These are phyloP conservation scores for Drosophila pallidifrons DNA, from an alignment of 1,140 invertebrate genomes.

Conservation along the genomic window DNA sequence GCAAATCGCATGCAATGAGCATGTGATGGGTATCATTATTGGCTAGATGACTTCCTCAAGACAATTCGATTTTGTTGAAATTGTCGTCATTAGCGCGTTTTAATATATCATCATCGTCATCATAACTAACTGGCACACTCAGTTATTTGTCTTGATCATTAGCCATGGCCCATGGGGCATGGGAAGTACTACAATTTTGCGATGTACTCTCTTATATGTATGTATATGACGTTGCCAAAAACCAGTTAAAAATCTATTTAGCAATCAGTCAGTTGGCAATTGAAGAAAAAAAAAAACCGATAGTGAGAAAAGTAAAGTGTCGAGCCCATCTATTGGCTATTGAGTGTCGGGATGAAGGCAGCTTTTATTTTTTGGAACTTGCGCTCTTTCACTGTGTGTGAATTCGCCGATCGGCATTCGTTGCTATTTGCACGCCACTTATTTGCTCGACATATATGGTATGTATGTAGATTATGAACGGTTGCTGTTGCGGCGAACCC, in stretches of 20 bases:
- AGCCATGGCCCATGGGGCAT: conserved; percentile 21
- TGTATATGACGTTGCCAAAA: conserved; percentile 38
- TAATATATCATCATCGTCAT: conserved; percentile 18
- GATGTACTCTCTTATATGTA: neutral
- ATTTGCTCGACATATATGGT: neutral
- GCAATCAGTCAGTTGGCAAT: conserved; percentile 2
- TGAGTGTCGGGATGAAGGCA: conserved; percentile 38
- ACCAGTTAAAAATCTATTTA: conserved; percentile 16
- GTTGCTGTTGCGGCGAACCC: neutral
- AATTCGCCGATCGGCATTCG: neutral
- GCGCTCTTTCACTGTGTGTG: conserved; percentile 9
- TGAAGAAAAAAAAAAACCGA: neutral
- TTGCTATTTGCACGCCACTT: conserved; percentile 8
- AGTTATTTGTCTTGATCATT: conserved; percentile 41
- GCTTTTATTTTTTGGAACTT: conserved; percentile 56
- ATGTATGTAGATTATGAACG: neutral
- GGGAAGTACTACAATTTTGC: conserved; percentile 30
- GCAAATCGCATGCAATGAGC: neutral
- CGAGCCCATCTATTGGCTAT: conserved; percentile 32
- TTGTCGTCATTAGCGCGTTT: conserved; percentile 26
- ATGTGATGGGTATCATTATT: conserved; percentile 7
- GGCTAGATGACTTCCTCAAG: neutral
- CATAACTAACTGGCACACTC: conserved; percentile 44
- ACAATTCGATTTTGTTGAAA: conserved; percentile 1
- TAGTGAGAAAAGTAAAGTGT: conserved; percentile 13